Conservation (phyloP, 2,888 invertebrate species). For the Ophioninae sp. region DNA sequence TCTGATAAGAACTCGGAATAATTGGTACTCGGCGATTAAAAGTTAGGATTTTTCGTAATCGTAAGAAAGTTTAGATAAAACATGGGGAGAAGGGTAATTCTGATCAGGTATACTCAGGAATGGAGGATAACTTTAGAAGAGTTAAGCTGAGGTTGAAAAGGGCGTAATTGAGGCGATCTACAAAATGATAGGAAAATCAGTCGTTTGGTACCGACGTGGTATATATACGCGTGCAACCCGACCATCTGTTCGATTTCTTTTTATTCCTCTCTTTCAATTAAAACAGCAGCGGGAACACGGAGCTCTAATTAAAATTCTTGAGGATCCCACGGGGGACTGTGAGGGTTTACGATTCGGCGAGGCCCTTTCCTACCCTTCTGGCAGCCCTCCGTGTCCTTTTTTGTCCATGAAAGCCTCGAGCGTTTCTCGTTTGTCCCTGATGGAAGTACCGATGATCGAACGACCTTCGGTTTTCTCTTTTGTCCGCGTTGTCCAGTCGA, state of each 20-base stretch:
- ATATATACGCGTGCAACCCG: slow-evolving; percentile 2
- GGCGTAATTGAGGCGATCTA: background rate
- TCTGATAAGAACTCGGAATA: too few species aligned
- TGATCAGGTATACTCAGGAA: too few species aligned
- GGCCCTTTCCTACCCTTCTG: background rate
- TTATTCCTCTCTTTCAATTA: slow-evolving; percentile 42
- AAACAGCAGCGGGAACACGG: slow-evolving; percentile 33
- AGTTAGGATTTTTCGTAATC: background rate
- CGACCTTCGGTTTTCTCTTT: background rate
- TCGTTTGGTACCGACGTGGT: background rate
- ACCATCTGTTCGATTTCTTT: slow-evolving; percentile 7
- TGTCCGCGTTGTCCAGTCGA: background rate
- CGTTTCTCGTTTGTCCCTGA: background rate
- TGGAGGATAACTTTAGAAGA: too few species aligned
- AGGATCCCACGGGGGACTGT: slow-evolving; percentile 36
- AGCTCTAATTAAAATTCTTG: slow-evolving; percentile 54
- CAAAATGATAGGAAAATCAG: background rate
- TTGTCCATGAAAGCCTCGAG: background rate
- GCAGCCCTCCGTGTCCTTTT: slow-evolving; percentile 5
- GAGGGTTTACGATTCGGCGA: slow-evolving; percentile 19
- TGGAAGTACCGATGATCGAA: slow-evolving; percentile 5
- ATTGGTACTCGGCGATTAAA: too few species aligned
- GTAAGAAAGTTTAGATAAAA: background rate
- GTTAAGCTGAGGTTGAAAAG: background rate
- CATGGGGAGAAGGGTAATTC: background rate